Base-by-base conservation (phyloP, 2,797 vertebrate species). In the Phyllotis vaccarum region DNA sequence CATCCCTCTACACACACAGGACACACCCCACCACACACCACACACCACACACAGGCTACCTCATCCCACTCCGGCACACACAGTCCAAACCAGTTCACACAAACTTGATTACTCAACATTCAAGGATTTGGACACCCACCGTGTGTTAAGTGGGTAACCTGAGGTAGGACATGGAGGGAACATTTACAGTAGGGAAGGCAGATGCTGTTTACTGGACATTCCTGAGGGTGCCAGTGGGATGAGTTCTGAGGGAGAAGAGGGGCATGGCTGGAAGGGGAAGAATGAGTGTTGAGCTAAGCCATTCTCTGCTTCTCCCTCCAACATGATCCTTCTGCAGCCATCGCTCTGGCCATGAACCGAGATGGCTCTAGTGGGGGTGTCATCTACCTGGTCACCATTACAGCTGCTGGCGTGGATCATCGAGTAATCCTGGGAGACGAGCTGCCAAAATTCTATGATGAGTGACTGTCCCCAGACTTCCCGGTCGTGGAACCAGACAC, bases 361-460 rank as follows among this genome's bases (percentile, higher is more conserved):
- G 99, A 99, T 0, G 99, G 99, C 37, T 99, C 99, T 58, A 99
- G 99, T 0, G 99, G 99, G 0, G 99, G 99, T 0, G 98, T 99
- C 92, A 99, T 99, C 1, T 99, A 99, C 74, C 91, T 99, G 0
- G 99, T 98, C 93, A 99, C 99, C 43, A 98, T 99, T 19, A 99
- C 99, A 56, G 74, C 99, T 96, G 97, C 98, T 0, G 97, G 98
- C 19, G 97, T 98, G 31, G 99, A 99, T 90, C 99, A 99, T 92
- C 99, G 98, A 58, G 98, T 99, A 0, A 46, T 99, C 93, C 97
- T 99, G 58, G 99, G 99, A 87, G 98, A 99, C 16, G 98, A 99
- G n/a, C 94, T 99, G 17, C 99, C 99, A 0, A 98, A 96, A 4
- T 99, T 99, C 97, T 99, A 98, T 93, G 98, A 99, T 0, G 98